Evolutionary conservation across 2,888 invertebrate genomes (phyloP).

Genomic region (Stenodema calcarata): DNA sequence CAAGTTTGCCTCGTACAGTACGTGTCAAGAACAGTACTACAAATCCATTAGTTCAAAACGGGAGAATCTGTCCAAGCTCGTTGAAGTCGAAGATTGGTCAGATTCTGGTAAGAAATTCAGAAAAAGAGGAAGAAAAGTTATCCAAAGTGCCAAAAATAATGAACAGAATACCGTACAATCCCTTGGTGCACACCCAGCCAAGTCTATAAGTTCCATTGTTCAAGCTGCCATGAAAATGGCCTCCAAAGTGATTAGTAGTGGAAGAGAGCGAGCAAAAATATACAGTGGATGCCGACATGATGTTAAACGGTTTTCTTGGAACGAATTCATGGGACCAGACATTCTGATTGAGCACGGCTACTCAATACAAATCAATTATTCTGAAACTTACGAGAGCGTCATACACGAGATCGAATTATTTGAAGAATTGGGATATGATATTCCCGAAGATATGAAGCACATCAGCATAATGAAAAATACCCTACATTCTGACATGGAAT

Average conservation of each 20-base stretch:
- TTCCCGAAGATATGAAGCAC: slow-evolving; percentile 15
- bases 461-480: slow-evolving; percentile 17
- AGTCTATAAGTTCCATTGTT: background rate
- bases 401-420: slow-evolving; percentile 29
- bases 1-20: background rate
- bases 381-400: background rate
- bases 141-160: background rate
- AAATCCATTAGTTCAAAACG: background rate
- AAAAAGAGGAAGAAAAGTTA: background rate
- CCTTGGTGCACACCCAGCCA: background rate
- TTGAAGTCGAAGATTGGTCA: slow-evolving; percentile 23
- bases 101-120: background rate
- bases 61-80: background rate
- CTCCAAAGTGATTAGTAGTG: background rate
- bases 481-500: slow-evolving; percentile 14
- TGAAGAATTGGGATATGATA: slow-evolving; percentile 28
- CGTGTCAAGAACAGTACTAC: background rate
- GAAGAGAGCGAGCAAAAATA: slow-evolving; percentile 4
- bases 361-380: slow-evolving; percentile 35
- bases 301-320: slow-evolving; percentile 44
- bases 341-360: slow-evolving; percentile 41
- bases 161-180: background rate
- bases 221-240: background rate
- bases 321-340: slow-evolving; percentile 39
- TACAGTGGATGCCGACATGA: slow-evolving; percentile 43